Evolutionary conservation across 2,797 vertebrate genomes (phyloP), one percentile per base, ranked within the genome.

Genomic region (Setipinna tenuifilis): DNA sequence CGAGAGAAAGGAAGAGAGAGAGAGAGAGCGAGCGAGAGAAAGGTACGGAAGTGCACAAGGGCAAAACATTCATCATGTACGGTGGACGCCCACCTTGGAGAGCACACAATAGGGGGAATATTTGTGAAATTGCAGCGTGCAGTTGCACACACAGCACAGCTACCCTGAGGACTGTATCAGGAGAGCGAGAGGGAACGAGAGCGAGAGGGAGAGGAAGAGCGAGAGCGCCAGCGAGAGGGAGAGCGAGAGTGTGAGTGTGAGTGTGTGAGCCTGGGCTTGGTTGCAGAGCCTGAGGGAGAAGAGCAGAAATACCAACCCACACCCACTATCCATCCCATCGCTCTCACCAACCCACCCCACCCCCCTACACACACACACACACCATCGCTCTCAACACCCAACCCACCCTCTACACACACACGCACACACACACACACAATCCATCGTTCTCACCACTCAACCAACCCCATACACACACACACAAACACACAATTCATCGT

Each of bases 11-110:
- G 25, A 9, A 68, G 23, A 12, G 11, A 28, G 62, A 68, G 62
- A 28, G 62, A 28, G 0, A 28, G 62, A 23, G 46, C 10, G 46
- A 23, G 23, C 23, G 7, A 57, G 28, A 46, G 35, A 14, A 16
- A 57, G 78, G 35, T 14, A 41, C 44, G n/a, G 35, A 46, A 68
- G 31, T 54, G 48, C 61, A 21, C 16, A 31, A 86, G 87, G 85
- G 82, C 87, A 85, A 83, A 88, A 89, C 87, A 89, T 90, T 86
- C 85, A 90, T 90, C 88, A 90, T 58, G 44, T 65, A 81, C 58
- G 41, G 82, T 71, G 48, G 83, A 87, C 85, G 83, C 84, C 85
- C 25, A n/a, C 65, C 83, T 35, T 3, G 6, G 61, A 81, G 48
- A 87, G 83, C 65, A 16, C 19, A 78, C 41, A 54, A 54, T 54